Percentiles rank a stretch among this genome's conserved stretches.
phyloP scores from a whole-genome alignment of 2,797 vertebrate genomes.

The Spinibarbus caldwelli region DNA sequence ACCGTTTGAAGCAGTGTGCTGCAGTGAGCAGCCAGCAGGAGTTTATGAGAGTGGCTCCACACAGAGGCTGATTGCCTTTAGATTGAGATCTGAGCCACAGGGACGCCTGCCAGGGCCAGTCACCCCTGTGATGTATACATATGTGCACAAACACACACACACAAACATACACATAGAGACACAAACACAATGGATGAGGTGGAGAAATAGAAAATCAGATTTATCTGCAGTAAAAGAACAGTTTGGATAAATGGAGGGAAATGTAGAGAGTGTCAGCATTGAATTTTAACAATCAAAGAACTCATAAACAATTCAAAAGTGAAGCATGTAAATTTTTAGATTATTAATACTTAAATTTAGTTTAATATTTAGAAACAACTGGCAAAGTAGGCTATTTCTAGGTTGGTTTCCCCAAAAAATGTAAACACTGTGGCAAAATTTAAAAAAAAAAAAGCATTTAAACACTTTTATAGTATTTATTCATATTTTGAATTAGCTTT shows the following conservation, averaged over 20 bases:
- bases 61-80: constrained; percentile 80
- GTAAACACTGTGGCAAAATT: no score
- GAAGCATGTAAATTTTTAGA: no score
- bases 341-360: not conserved
- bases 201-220: not conserved
- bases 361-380: not conserved
- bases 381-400: not conserved
- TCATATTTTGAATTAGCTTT: not conserved
- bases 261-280: not conserved
- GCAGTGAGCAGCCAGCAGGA: constrained; percentile 92
- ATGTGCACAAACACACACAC: not conserved
- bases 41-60: constrained; percentile 88
- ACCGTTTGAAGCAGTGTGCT: constrained; percentile 91
- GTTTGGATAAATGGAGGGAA: not conserved
- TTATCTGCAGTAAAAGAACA: not conserved
- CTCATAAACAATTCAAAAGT: not conserved
- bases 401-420: not conserved
- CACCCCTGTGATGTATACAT: constrained; percentile 72
- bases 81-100: constrained; percentile 82
- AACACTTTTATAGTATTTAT: not conserved
- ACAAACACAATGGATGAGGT: not conserved
- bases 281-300: not conserved
- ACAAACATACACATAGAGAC: not conserved
- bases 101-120: constrained; percentile 91
- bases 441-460: not conserved